Evolutionary conservation across 1,140 invertebrate species (phyloP).

Genomic region (Hylaeus anthracinus): DNA sequence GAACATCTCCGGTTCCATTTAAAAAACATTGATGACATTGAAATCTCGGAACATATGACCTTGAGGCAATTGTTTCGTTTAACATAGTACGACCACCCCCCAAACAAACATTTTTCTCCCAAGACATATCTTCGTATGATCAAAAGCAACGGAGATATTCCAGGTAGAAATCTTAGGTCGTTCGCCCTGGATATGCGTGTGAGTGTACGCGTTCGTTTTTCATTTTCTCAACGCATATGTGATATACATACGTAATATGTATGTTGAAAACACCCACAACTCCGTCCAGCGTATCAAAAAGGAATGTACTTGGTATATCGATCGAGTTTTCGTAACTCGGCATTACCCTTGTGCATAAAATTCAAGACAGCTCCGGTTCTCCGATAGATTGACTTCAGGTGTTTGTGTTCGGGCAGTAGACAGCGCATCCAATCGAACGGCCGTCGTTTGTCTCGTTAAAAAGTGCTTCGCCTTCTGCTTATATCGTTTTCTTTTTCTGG

Average conservation of each 20-base stretch:
- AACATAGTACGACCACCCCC: no score
- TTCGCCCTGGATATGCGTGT: not conserved
- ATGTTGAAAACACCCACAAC: constrained; percentile 55
- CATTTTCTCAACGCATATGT: constrained; percentile 14
- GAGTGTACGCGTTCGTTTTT: not conserved
- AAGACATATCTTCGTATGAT: no score
- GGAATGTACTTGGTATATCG: constrained; percentile 66
- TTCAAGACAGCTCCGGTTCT: constrained; percentile 42
- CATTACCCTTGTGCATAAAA: constrained; percentile 50
- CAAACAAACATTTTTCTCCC: no score
- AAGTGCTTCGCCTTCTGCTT: constrained; percentile 10
- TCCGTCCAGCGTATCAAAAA: constrained; percentile 66
- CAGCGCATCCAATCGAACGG: constrained; percentile 45
- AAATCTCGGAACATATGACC: no score
- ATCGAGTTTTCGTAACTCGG: constrained; percentile 60
- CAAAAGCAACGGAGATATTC: no score
- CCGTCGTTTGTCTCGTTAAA: constrained; percentile 29
- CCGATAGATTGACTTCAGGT: constrained; percentile 51
- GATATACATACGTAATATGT: constrained; percentile 50
- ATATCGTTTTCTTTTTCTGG: not conserved
- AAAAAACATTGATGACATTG: no score
- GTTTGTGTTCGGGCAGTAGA: constrained; percentile 73
- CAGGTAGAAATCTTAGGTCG: no score
- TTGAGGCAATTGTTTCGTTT: no score
- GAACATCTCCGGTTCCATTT: no score